Evolutionary conservation across 1,140 invertebrate genomes (phyloP).

Genomic region (Trinorchestia longiramus): DNA sequence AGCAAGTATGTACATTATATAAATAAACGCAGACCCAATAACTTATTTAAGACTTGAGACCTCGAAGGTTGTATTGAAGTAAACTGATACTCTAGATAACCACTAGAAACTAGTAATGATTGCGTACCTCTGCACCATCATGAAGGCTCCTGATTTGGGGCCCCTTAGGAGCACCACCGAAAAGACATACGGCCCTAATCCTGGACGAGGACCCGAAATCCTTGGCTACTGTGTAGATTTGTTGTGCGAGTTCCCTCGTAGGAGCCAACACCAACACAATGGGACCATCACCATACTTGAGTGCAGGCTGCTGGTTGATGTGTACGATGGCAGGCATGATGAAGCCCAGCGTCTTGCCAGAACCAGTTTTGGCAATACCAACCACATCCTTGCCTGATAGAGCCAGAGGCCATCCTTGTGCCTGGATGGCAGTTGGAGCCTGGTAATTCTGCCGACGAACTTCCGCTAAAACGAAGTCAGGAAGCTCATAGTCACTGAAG

Average conservation of each 20-base stretch:
- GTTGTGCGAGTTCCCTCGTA: slow-evolving; percentile 94
- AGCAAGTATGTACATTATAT: too few relatives aligned
- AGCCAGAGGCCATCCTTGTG: slow-evolving; percentile 75
- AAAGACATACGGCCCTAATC: slow-evolving; percentile 91
- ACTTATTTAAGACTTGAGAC: too few relatives aligned
- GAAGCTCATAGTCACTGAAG: slow-evolving; percentile 74
- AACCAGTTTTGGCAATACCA: slow-evolving; percentile 76
- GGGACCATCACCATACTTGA: slow-evolving; percentile 87
- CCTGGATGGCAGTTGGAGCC: slow-evolving; percentile 73
- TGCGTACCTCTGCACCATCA: slow-evolving; percentile 63
- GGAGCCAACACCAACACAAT: slow-evolving; percentile 93
- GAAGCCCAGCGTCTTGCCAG: slow-evolving; percentile 70
- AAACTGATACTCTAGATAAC: slow-evolving; percentile 24
- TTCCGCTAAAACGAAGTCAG: slow-evolving; percentile 69
- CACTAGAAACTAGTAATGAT: neutral
- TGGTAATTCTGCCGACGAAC: slow-evolving; percentile 69
- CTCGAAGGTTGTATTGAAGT: too few relatives aligned
- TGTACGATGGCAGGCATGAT: slow-evolving; percentile 85
- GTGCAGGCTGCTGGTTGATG: slow-evolving; percentile 87
- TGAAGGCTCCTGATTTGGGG: slow-evolving; percentile 77
- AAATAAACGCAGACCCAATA: neutral
- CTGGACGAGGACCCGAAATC: slow-evolving; percentile 89
- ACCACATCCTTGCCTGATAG: slow-evolving; percentile 75
- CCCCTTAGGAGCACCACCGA: slow-evolving; percentile 95
- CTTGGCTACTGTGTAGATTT: slow-evolving; percentile 92